Percentiles rank a stretch among this genome's conserved stretches.
Evolutionary conservation across 1,140 invertebrate species (phyloP).

Genomic region (Pteromalus puparum): DNA sequence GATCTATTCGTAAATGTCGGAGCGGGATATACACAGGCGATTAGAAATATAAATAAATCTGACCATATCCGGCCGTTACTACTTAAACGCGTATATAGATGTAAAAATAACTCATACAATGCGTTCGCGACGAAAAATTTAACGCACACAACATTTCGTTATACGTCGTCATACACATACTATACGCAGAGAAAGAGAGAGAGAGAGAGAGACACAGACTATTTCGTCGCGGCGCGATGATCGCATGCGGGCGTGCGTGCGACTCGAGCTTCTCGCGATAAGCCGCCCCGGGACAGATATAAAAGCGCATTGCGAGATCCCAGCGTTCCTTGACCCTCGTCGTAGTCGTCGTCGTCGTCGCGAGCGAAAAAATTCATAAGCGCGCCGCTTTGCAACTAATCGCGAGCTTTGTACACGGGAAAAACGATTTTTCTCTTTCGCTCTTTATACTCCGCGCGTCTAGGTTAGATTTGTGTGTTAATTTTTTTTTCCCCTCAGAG

Average conservation of each 20-base stretch:
- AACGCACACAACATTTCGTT: not conserved
- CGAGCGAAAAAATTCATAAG: conserved; percentile 23
- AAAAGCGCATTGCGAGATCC: conserved; percentile 33
- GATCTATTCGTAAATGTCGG: too few relatives aligned
- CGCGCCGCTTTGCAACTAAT: conserved; percentile 28
- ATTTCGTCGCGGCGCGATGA: not conserved
- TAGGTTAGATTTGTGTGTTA: conserved; percentile 35
- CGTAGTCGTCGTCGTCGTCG: not conserved
- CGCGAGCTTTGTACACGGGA: not conserved
- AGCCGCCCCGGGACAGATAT: conserved; percentile 32
- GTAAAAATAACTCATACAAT: too few relatives aligned
- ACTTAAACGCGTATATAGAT: not conserved
- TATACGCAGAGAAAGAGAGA: too few relatives aligned
- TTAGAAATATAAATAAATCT: not conserved
- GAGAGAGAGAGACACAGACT: not conserved
- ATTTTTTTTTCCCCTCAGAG: conserved; percentile 17
- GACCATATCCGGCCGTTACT: not conserved
- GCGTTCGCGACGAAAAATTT: conserved; percentile 43
- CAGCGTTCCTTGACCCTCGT: conserved; percentile 44
- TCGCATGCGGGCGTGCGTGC: conserved; percentile 23
- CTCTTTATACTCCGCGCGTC: not conserved
- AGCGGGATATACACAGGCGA: not conserved
- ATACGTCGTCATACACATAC: too few relatives aligned
- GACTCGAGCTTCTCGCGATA: conserved; percentile 27
- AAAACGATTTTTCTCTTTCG: conserved; percentile 15